Percentiles rank a stretch among this genome's conserved stretches.
Conservation (phyloP, 1,140 invertebrate genomes). For the Bombus terrestris region DNA sequence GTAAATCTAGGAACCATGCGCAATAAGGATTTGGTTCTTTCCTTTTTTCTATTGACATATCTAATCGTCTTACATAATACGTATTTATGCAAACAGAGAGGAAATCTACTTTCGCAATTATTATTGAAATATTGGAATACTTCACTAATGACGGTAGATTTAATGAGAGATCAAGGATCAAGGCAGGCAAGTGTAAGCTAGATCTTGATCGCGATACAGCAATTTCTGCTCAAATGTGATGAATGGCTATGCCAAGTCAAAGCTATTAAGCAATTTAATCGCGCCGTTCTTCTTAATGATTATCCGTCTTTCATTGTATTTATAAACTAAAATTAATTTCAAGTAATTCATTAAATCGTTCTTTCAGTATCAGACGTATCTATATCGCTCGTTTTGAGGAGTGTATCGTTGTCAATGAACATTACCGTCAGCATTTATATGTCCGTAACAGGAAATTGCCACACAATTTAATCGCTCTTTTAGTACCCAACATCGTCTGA, state of each 20-base stretch:
- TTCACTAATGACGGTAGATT: not conserved
- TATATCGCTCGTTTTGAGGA: not conserved
- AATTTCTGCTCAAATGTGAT: not conserved
- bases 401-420: not conserved
- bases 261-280: conserved; percentile 1
- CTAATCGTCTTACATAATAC: not conserved
- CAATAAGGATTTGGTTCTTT: too few species aligned
- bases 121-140: not conserved
- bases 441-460: too few species aligned
- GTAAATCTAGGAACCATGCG: too few species aligned
- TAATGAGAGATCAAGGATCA: conserved; percentile 14
- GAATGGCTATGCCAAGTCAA: not conserved
- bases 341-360: not conserved
- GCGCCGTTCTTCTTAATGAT: not conserved
- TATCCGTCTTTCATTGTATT: not conserved
- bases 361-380: not conserved
- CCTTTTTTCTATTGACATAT: not conserved
- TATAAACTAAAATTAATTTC: not conserved
- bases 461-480: too few species aligned
- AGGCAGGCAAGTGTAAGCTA: not conserved
- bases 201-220: not conserved
- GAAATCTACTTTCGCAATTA: not conserved
- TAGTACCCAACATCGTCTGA: too few species aligned
- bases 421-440: not conserved
- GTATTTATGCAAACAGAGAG: not conserved